These are phyloP conservation scores for Epizoanthus scotinus DNA, from an alignment of 92 coral and sea anemone species.

Conservation along the genomic window DNA sequence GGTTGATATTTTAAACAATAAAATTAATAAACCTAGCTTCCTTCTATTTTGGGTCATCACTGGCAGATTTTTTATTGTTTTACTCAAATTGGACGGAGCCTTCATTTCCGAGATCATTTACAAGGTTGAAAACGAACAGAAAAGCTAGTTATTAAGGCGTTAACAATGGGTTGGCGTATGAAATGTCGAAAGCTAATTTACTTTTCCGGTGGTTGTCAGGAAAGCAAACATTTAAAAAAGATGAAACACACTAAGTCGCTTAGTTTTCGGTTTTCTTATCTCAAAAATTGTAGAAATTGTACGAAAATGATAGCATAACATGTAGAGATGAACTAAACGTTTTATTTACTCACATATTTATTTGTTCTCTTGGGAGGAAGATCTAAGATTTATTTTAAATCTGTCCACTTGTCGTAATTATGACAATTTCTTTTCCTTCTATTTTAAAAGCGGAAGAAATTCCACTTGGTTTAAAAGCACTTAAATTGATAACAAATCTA, in stretches of 20 bases:
- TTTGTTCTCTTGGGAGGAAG: background rate
- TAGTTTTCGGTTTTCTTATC: conserved; percentile 19
- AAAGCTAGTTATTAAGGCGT: background rate
- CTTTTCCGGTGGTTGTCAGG: conserved; percentile 35
- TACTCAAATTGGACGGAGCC: background rate
- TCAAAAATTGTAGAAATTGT: background rate
- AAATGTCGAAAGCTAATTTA: conserved; percentile 28
- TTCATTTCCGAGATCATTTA: conserved; percentile 27
- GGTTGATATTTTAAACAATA: background rate
- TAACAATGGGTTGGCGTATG: conserved; percentile 2
- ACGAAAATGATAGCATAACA: conserved; percentile 20
- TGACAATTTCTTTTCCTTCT: no score
- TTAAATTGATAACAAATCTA: no score
- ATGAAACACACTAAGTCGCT: background rate
- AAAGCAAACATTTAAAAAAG: conserved; percentile 22
- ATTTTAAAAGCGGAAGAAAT: no score
- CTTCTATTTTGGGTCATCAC: background rate
- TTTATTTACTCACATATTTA: conserved; percentile 18
- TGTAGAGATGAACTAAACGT: background rate
- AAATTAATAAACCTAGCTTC: no score
- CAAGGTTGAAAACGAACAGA: conserved; percentile 17
- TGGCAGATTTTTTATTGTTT: background rate
- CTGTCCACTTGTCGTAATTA: conserved; percentile 15
- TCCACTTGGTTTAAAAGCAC: no score
- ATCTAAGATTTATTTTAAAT: background rate